Evolutionary conservation across 2,888 invertebrate species (phyloP).

Genomic region (Caenorhabditis becei): DNA sequence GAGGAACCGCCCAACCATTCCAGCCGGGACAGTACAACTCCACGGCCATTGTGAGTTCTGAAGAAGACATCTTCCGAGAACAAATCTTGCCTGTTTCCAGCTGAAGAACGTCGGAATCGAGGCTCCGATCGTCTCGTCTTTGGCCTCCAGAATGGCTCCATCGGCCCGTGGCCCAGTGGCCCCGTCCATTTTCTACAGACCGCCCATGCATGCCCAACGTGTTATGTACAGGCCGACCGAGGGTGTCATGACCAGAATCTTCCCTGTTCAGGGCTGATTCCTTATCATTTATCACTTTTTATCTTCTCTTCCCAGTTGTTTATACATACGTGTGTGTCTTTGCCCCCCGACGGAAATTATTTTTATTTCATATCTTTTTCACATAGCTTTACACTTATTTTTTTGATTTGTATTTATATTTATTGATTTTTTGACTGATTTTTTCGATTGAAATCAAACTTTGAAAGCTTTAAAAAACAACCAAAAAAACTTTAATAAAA

Average conservation of each 20-base stretch:
- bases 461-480: conserved; percentile 28
- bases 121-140: conserved; percentile 23
- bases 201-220: conserved; percentile 50
- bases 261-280: conserved; percentile 60
- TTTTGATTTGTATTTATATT: conserved; percentile 7
- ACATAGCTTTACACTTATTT: conserved; percentile 26
- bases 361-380: conserved; percentile 16
- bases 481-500: conserved; percentile 31
- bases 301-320: conserved; percentile 36
- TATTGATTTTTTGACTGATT: conserved; percentile 12
- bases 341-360: conserved; percentile 17
- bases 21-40: conserved; percentile 79
- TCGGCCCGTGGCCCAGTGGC: conserved; percentile 57
- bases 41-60: conserved; percentile 74
- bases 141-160: not conserved
- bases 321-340: conserved; percentile 49
- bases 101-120: conserved; percentile 63
- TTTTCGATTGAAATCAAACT: no score
- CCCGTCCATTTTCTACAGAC: conserved; percentile 69
- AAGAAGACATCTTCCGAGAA: not conserved
- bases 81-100: conserved; percentile 4
- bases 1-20: conserved; percentile 78
- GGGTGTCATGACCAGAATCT: conserved; percentile 60
- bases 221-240: conserved; percentile 46
- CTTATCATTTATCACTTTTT: not conserved